Conservation (phyloP, 35 echinoderm and acorn worm species). For the Diadema setosum region DNA sequence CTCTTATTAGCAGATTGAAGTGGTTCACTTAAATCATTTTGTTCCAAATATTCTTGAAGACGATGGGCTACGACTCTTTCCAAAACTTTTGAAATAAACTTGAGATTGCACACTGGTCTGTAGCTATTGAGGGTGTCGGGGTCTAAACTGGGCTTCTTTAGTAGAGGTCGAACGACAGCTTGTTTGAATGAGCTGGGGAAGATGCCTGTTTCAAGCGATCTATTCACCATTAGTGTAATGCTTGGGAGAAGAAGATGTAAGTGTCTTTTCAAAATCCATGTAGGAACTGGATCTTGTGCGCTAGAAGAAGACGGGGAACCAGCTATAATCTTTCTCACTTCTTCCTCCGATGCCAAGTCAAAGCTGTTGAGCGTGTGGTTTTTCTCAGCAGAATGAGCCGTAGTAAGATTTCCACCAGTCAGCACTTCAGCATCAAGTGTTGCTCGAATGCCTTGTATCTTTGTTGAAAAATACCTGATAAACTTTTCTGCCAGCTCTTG, state of each 20-base stretch:
- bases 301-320: slow-evolving; percentile 21
- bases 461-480: neutral
- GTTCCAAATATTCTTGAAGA: neutral
- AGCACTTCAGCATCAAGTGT: neutral
- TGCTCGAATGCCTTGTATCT: neutral
- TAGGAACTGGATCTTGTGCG: slow-evolving; percentile 45
- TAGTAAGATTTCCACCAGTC: neutral
- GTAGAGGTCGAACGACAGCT: slow-evolving; percentile 33
- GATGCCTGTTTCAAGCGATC: slow-evolving; percentile 29
- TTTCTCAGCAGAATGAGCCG: neutral
- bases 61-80: neutral
- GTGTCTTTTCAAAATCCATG: too few species aligned
- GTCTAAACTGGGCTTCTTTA: slow-evolving; percentile 50
- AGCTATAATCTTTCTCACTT: slow-evolving; percentile 16
- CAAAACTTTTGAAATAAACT: neutral
- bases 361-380: neutral
- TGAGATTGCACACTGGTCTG: neutral
- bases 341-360: slow-evolving; percentile 7
- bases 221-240: slow-evolving; percentile 47
- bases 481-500: neutral
- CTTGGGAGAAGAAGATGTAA: slow-evolving; percentile 26
- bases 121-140: neutral
- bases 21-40: neutral
- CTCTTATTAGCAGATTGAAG: neutral
- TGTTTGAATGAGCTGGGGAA: slow-evolving; percentile 9